phyloP scores from a whole-genome alignment of 2,113 vertebrate species.

The Rhea pennata region DNA sequence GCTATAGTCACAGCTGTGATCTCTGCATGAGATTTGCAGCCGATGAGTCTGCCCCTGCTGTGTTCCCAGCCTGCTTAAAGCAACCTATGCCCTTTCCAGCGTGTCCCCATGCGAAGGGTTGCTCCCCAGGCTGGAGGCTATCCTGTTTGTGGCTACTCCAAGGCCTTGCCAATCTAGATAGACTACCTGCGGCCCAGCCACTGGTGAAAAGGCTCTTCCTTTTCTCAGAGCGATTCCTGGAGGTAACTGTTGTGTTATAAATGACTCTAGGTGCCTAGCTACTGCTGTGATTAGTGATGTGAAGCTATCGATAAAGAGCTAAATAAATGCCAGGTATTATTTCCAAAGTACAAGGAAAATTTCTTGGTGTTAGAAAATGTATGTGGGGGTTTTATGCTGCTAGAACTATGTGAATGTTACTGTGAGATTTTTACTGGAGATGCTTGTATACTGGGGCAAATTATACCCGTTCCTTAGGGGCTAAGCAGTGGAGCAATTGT shows the following conservation, averaged over 20 bases:
- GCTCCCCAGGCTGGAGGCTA: background rate
- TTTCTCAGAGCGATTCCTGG: background rate
- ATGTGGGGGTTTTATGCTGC: background rate
- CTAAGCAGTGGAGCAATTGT: background rate
- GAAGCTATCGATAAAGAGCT: background rate
- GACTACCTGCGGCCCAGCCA: background rate
- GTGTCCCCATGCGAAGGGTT: background rate
- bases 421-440: background rate
- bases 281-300: background rate
- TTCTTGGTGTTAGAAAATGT: background rate
- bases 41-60: constrained; percentile 5
- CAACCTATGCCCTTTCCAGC: rapidly evolving
- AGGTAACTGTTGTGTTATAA: background rate
- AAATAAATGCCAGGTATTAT: background rate
- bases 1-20: constrained; percentile 11
- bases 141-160: background rate
- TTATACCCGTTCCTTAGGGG: background rate
- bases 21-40: background rate
- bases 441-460: background rate
- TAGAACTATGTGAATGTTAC: background rate
- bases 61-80: constrained; percentile 12
- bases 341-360: background rate
- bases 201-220: background rate
- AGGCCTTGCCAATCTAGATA: background rate
- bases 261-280: background rate